Base-by-base conservation (phyloP, 2,797 vertebrate species). In the Cephalopachus bancanus region DNA sequence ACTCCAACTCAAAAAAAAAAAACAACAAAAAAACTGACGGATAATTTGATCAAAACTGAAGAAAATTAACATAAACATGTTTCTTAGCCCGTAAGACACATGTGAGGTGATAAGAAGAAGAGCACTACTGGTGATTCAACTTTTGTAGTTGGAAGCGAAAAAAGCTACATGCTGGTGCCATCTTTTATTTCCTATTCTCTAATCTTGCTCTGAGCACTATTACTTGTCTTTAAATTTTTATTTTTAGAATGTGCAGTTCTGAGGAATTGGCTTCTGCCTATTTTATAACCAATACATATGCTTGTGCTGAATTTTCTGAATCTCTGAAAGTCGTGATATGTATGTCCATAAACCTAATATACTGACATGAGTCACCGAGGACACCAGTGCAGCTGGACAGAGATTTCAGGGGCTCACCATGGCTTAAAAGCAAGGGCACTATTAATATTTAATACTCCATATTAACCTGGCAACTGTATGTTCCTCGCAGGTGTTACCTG, bases 401-500 rank as follows among this genome's bases (percentile, higher is more conserved):
- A 88, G 30, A 86, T 71, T 93, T 95, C 67, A 96, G 81, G 57
- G 89, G n/a, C 85, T 95, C 69, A 64, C 83, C 89, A 28, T 67
- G 59, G 80, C 67, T 95, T 93, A 87, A 93, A 60, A 89, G n/a
- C 79, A 92, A 89, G 44, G 12, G 91, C 49, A 72, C 65, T 85
- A 89, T 97, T 97, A 94, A 96, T 94, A 93, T 92, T 24, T 62
- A 88, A 83, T 93, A 20, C 67, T 96, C 44, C 28, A 22, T 74
- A 67, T 97, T 97, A 93, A 72, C 75, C 94, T 93, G 92, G 94
- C 0, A 17, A 97, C 97, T 93, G 75, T 87, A 86, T 71, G 67
- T 74, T 1, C 37, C 72, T 97, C 94, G 91, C 94, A 96, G 96
- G 94, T 98, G 87, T 75, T 97, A 22, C 80, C 97, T 88, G 85